Evolutionary conservation across 2,113 vertebrate species (phyloP).

Genomic region (Amphiprion ocellaris): DNA sequence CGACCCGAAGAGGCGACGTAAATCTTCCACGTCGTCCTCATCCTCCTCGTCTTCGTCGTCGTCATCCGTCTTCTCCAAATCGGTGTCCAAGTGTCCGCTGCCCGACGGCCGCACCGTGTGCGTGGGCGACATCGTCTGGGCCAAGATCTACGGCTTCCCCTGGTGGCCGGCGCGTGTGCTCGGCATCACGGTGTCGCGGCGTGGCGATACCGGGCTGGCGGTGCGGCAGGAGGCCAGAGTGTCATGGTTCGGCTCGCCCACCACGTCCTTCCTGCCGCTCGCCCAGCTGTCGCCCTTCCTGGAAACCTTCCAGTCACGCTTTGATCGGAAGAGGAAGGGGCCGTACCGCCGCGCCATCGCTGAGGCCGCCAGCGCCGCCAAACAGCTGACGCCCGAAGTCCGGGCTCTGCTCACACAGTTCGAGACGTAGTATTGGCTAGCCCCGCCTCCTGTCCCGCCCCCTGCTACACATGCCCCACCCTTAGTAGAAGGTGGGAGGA

Average conservation of each 20-base stretch:
- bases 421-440: constrained; percentile 85
- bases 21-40: constrained; percentile 70
- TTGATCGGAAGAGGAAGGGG: constrained; percentile 98
- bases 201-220: constrained; percentile 92
- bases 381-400: constrained; percentile 98
- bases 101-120: constrained; percentile 96
- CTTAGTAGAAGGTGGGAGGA: constrained; percentile 20
- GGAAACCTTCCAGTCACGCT: constrained; percentile 98
- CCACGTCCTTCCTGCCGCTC: constrained; percentile 96
- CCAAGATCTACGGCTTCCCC: constrained; percentile 98
- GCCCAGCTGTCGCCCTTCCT: constrained; percentile 95
- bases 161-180: constrained; percentile 99
- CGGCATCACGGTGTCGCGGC: constrained; percentile 91
- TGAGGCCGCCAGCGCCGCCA: constrained; percentile 96
- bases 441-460: neutral
- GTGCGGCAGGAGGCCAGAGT: constrained; percentile 96
- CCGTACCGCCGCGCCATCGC: constrained; percentile 98
- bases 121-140: constrained; percentile 99
- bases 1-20: constrained; percentile 63
- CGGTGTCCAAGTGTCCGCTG: constrained; percentile 93
- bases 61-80: constrained; percentile 94
- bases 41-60: constrained; percentile 68
- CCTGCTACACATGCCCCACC: constrained; percentile 38
- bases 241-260: constrained; percentile 98
- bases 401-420: constrained; percentile 97